Percentiles rank a stretch among this genome's conserved stretches.
Evolutionary conservation across 2,113 vertebrate species (phyloP).

Genomic region (Onychostruthus taczanowskii): DNA sequence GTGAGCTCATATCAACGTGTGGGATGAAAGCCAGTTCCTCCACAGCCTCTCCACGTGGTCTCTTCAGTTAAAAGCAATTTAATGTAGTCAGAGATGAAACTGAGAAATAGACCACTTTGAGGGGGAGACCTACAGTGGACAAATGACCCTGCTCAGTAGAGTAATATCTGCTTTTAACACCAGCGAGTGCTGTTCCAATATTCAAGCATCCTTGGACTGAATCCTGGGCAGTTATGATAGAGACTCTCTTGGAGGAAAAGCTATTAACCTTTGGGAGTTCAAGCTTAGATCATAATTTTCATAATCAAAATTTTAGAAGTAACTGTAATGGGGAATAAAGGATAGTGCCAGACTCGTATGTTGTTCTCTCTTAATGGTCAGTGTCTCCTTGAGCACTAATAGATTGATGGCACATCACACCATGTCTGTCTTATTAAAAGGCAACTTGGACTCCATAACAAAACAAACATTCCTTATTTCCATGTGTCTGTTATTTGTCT

Average conservation of each 20-base stretch:
- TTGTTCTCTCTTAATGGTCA: background rate
- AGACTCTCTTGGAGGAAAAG: background rate
- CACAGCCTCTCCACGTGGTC: background rate
- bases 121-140: background rate
- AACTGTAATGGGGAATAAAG: background rate
- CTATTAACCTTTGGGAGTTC: background rate
- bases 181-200: background rate
- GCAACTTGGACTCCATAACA: background rate
- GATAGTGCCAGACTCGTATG: background rate
- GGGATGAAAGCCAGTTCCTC: background rate
- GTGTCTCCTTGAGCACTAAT: background rate
- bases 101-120: background rate
- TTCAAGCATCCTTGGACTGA: background rate
- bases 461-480: background rate
- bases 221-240: background rate
- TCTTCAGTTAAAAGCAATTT: conserved; percentile 3
- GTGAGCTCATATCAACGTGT: background rate
- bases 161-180: background rate
- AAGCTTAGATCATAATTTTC: background rate
- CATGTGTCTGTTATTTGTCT: background rate
- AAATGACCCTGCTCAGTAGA: background rate
- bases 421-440: background rate
- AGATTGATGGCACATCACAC: background rate
- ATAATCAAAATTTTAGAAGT: background rate
- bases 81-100: background rate